These are phyloP conservation scores for Rhinogobius similis DNA, from an alignment of 2,113 vertebrate genomes.

Conservation along the genomic window DNA sequence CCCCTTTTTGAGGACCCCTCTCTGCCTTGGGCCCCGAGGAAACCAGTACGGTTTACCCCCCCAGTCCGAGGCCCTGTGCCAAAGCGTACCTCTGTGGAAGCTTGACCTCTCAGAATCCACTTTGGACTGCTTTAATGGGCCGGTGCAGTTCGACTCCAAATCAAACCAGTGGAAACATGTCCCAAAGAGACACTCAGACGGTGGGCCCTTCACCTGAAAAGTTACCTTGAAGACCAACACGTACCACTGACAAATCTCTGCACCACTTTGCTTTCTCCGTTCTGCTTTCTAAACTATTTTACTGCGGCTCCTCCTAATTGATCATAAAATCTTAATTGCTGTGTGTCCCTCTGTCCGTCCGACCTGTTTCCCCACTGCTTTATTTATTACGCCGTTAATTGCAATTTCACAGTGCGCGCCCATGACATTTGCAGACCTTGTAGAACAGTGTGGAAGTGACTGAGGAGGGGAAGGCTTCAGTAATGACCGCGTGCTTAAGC, in stretches of 20 bases:
- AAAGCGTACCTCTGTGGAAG: no score
- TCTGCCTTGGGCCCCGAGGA: no score
- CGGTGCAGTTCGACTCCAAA: no score
- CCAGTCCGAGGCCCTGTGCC: no score
- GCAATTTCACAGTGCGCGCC: slow-evolving; percentile 78
- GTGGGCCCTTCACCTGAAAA: no score
- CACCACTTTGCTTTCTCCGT: slow-evolving; percentile 7
- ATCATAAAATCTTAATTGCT: slow-evolving; percentile 73
- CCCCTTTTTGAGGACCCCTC: no score
- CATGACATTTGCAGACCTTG: slow-evolving; percentile 79
- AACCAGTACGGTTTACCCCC: no score
- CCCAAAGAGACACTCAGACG: no score
- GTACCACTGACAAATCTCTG: not conserved
- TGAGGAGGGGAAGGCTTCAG: slow-evolving; percentile 34
- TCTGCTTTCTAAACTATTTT: slow-evolving; percentile 17
- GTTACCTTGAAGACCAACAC: no score
- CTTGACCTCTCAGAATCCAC: no score
- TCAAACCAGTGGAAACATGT: no score
- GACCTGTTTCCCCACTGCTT: slow-evolving; percentile 39
- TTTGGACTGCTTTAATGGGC: no score
- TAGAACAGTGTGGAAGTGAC: slow-evolving; percentile 59
- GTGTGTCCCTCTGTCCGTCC: slow-evolving; percentile 51
- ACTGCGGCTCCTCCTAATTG: slow-evolving; percentile 49
- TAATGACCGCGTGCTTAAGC: slow-evolving; percentile 18
- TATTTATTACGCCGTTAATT: slow-evolving; percentile 77